Base-by-base conservation (phyloP, 1,140 invertebrate species). In the Philotrypesis tridentata region DNA sequence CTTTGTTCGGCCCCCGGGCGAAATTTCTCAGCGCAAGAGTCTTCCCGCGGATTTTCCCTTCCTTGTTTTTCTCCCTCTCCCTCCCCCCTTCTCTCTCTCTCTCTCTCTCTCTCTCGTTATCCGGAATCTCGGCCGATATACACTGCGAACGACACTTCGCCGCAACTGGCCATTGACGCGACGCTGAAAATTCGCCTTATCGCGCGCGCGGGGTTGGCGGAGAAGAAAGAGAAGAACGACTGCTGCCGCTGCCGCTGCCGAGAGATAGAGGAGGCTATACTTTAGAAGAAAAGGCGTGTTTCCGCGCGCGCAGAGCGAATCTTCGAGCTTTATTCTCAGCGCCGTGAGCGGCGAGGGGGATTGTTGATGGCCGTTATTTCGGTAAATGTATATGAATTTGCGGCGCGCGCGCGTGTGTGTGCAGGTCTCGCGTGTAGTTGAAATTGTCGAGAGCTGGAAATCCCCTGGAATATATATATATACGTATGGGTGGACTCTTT, bases 121-220 rank as follows among this genome's bases (percentile, higher is more conserved):
- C 33, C 29, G 29, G 8, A 33, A 33, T 31, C 68, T 71, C 23
- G 12, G 25, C 17, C 29, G 68, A 29, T 29, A n/a, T n/a, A n/a
- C n/a, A 65, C 63, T 55, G 48, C 48, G 48, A 55, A 55, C 48
- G 48, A 55, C 48, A 55, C 48, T 55, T 55, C n/a, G 48, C 48
- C 6, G 48, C 48, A 21, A 17, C 48, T 43, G 48, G 48, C 48
- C 48, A 55, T 55, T 55, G 48, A 55, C 48, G 48, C 48, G 48
- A 37, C 33, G 33, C 33, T 37, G 33, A 55, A n/a, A 55, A 55
- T 55, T 55, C 48, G 48, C 48, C 21, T 55, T 55, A 55, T 55
- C 48, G 48, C 48, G n/a, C n/a, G n/a, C n/a, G n/a, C n/a, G n/a
- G n/a, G 48, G 2, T 7, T 55, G 21, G 48, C 17, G 6, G 4